Evolutionary conservation across 2,797 vertebrate species (phyloP).

Genomic region (Galago senegalensis): DNA sequence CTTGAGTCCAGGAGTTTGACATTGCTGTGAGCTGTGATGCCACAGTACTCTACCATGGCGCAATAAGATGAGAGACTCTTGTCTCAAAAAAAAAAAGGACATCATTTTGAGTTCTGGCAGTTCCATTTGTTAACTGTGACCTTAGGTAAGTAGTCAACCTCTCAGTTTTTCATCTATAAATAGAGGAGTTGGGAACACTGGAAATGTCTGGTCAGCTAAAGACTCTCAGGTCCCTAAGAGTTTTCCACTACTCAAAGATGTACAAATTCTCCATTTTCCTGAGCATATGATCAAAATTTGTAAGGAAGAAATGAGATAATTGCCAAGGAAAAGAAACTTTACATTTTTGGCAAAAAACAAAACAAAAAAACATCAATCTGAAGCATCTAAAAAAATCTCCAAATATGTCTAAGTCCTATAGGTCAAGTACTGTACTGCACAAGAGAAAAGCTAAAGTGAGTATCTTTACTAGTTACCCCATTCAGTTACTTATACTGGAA

Average conservation of each 20-base stretch:
- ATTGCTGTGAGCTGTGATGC: no score
- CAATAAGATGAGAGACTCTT: no score
- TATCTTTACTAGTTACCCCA: neutral
- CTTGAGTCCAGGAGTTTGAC: no score
- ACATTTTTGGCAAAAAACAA: neutral
- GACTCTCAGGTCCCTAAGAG: neutral
- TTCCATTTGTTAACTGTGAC: neutral
- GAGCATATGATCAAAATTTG: neutral
- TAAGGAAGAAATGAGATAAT: constrained; percentile 54
- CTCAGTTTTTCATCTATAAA: constrained; percentile 36
- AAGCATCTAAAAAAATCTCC: neutral
- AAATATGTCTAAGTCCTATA: neutral
- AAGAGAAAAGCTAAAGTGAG: constrained; percentile 5
- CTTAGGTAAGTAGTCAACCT: neutral
- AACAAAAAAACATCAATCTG: neutral
- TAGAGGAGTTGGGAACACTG: neutral
- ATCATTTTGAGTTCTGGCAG: neutral
- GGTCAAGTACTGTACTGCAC: neutral
- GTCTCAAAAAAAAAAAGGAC: neutral
- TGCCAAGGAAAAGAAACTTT: neutral
- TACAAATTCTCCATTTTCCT: constrained; percentile 38
- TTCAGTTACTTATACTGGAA: neutral
- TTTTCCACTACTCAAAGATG: constrained; percentile 31
- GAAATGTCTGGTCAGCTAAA: constrained; percentile 41
- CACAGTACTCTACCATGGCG: no score